A percentile compares a stretch with the other conserved stretches of the same genome.
phyloP scores from a whole-genome alignment of 2,113 vertebrate genomes.

The Poeciliopsis prolifica region DNA sequence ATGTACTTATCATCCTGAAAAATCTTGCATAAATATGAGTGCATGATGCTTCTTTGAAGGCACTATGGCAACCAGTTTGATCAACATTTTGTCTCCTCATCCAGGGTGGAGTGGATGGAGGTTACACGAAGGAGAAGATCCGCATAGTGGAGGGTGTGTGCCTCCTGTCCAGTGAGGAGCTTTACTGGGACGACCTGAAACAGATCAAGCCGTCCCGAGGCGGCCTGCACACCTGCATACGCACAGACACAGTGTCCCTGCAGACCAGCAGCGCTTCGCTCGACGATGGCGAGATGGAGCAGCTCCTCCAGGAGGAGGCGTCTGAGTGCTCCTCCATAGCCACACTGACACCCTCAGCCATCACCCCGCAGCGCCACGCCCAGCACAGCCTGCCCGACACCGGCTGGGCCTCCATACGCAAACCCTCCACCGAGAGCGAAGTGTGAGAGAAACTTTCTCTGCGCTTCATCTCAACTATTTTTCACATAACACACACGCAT shows the following conservation, averaged over 20 bases:
- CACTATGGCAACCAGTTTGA: neutral
- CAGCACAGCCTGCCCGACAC: conserved; percentile 89
- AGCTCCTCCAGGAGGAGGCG: conserved; percentile 94
- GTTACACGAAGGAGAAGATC: conserved; percentile 97
- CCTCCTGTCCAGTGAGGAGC: conserved; percentile 90
- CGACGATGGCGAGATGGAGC: conserved; percentile 95
- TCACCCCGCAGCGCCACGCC: conserved; percentile 87
- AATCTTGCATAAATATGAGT: neutral
- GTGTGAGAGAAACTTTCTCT: conserved; percentile 79
- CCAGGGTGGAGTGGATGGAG: conserved; percentile 88
- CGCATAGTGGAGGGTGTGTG: conserved; percentile 97
- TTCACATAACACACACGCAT: conserved; percentile 39
- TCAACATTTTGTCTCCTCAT: neutral
- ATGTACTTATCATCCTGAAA: neutral
- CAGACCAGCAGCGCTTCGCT: conserved; percentile 95
- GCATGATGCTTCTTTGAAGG: neutral
- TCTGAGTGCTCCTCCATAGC: conserved; percentile 96
- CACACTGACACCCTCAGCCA: conserved; percentile 80
- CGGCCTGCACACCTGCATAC: conserved; percentile 96
- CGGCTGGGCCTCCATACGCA: conserved; percentile 91
- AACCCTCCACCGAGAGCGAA: conserved; percentile 93
- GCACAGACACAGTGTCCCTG: conserved; percentile 95
- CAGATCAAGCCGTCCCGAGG: conserved; percentile 92
- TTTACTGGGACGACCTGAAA: conserved; percentile 96
- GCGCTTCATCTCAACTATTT: conserved; percentile 37